phyloP scores from a whole-genome alignment of 1,140 invertebrate species.

The Sipha flava region DNA sequence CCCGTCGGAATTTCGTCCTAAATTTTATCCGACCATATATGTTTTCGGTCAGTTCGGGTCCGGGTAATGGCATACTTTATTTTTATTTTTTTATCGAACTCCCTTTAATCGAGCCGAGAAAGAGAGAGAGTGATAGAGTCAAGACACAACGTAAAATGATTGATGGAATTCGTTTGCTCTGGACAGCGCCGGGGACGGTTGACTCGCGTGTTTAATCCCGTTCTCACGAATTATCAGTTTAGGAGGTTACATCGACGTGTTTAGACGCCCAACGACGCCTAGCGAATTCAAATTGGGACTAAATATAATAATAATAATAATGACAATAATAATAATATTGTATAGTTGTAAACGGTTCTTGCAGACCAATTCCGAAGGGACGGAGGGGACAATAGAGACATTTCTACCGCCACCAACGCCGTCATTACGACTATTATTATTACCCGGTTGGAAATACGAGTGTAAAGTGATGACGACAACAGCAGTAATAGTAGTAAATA shows the following conservation, averaged over 20 bases:
- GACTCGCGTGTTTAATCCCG: not conserved
- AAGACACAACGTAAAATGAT: not conserved
- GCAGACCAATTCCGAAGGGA: constrained; percentile 5
- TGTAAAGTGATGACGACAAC: not conserved
- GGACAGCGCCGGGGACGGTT: too few relatives aligned
- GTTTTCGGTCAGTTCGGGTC: not conserved
- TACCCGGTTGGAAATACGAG: not conserved
- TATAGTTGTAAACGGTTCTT: not conserved
- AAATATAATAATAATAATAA: not conserved
- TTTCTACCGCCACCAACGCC: not conserved
- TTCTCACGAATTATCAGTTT: not conserved
- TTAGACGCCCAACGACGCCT: not conserved
- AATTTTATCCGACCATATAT: not conserved
- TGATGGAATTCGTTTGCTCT: not conserved
- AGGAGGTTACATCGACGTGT: not conserved
- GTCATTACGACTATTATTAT: not conserved
- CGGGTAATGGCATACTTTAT: not conserved
- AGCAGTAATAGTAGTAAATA: not conserved
- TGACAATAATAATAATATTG: not conserved
- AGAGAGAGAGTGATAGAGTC: too few relatives aligned
- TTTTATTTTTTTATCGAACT: too few relatives aligned
- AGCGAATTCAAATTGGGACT: not conserved
- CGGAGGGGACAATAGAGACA: not conserved
- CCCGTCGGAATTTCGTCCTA: not conserved
- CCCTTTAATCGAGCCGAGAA: too few relatives aligned